A percentile compares a stretch with the other conserved stretches of the same genome.
These are phyloP conservation scores for Silvanus unidentatus DNA, from an alignment of 2,888 invertebrate species.

Conservation along the genomic window DNA sequence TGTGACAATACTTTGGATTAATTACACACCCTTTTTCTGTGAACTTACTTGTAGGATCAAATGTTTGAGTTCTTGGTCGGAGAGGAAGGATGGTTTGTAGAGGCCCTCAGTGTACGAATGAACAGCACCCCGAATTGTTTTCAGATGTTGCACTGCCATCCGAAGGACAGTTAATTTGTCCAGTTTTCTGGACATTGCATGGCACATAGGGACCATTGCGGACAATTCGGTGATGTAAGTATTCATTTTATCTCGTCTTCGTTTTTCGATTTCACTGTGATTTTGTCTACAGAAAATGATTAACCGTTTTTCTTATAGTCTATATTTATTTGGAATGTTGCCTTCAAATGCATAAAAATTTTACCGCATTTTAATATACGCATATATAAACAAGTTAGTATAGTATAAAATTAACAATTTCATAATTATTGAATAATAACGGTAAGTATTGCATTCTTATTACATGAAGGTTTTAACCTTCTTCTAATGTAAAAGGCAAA, in stretches of 20 bases:
- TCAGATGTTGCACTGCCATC: conserved; percentile 91
- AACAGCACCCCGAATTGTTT: conserved; percentile 67
- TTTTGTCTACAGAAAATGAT: conserved; percentile 75
- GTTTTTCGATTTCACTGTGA: conserved; percentile 94
- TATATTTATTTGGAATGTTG: neutral
- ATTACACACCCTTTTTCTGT: neutral
- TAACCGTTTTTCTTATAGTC: conserved; percentile 13
- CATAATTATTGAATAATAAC: conserved; percentile 25
- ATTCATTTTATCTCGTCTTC: conserved; percentile 94
- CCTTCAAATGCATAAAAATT: too few relatives aligned
- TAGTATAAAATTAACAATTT: conserved; percentile 9
- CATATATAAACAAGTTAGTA: too few relatives aligned
- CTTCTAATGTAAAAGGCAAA: conserved; percentile 5
- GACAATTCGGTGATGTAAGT: conserved; percentile 87
- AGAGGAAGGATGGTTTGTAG: conserved; percentile 74
- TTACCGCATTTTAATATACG: too few relatives aligned
- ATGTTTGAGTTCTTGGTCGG: conserved; percentile 81
- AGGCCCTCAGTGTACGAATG: conserved; percentile 69
- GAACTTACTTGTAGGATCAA: conserved; percentile 65
- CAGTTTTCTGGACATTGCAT: conserved; percentile 85
- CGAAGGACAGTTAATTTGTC: conserved; percentile 87
- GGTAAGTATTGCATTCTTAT: conserved; percentile 22
- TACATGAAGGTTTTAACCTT: conserved; percentile 23
- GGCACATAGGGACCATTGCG: conserved; percentile 89
- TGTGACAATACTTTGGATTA: neutral